A percentile compares a stretch with the other conserved stretches of the same genome.
Conservation (phyloP, 2,113 vertebrate genomes). For the Xenus cinereus region DNA sequence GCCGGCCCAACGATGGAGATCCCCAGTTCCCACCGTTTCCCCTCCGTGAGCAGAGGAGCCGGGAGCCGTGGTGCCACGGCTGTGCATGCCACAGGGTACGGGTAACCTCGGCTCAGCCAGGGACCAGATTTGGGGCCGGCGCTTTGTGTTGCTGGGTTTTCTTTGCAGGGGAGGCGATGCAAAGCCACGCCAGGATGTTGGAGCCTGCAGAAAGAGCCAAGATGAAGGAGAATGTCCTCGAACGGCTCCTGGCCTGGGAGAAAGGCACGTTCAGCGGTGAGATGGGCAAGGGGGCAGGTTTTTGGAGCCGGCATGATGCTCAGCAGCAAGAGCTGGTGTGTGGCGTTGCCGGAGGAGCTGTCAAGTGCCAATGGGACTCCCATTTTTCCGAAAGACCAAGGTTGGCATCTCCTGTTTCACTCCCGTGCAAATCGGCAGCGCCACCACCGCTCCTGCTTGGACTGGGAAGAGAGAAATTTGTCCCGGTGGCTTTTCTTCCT, state of each 20-base stretch:
- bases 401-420: background rate
- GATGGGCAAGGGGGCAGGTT: background rate
- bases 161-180: background rate
- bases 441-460: background rate
- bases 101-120: background rate
- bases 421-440: accelerated
- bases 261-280: background rate
- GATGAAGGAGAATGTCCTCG: background rate
- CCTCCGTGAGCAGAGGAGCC: accelerated
- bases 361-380: background rate
- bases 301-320: background rate
- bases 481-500: background rate
- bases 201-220: background rate
- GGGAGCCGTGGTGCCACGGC: accelerated
- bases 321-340: background rate
- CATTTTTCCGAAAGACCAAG: background rate
- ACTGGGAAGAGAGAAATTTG: background rate
- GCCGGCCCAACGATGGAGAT: background rate
- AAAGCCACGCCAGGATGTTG: background rate
- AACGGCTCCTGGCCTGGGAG: background rate
- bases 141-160: background rate
- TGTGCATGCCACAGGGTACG: accelerated
- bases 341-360: background rate
- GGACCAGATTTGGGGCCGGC: background rate
- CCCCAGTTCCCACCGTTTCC: background rate